Conservation (phyloP, 2,888 invertebrate species). For the Stegophylla sp. region DNA sequence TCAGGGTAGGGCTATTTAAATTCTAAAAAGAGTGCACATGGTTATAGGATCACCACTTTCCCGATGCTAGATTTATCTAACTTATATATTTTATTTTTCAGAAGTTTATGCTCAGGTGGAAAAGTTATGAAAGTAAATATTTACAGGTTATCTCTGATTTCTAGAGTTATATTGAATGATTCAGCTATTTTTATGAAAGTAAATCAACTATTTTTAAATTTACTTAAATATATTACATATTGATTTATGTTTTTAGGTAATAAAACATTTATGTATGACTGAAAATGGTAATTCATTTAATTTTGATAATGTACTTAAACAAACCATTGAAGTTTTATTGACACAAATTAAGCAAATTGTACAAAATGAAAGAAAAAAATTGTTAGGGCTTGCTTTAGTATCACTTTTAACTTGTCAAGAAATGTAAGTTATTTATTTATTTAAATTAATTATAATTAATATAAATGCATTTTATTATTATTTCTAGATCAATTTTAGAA, state of each 20-base stretch:
- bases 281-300: conserved; percentile 55
- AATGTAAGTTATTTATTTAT: conserved; percentile 62
- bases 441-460: conserved; percentile 30
- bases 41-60: too few species aligned
- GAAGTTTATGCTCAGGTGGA: conserved; percentile 47
- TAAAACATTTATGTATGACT: conserved; percentile 42
- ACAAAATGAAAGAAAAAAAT: conserved; percentile 81
- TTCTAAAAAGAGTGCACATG: too few species aligned
- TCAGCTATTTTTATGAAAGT: conserved; percentile 47
- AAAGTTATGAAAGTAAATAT: conserved; percentile 35
- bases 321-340: conserved; percentile 69
- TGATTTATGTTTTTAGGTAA: conserved; percentile 16
- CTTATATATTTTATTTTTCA: conserved; percentile 19
- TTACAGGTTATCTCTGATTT: conserved; percentile 48
- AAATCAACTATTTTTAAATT: background rate
- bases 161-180: conserved; percentile 57
- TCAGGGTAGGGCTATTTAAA: too few species aligned
- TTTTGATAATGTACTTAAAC: conserved; percentile 49
- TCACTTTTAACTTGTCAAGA: conserved; percentile 64
- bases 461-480: conserved; percentile 65
- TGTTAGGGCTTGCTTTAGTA: conserved; percentile 73
- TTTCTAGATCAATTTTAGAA: conserved; percentile 76
- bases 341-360: conserved; percentile 79
- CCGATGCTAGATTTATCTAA: too few species aligned
- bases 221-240: background rate